Percentiles rank a stretch among this genome's conserved stretches.
Conservation (phyloP, 92 coral and sea anemone species). For the Meandrina meandrites region DNA sequence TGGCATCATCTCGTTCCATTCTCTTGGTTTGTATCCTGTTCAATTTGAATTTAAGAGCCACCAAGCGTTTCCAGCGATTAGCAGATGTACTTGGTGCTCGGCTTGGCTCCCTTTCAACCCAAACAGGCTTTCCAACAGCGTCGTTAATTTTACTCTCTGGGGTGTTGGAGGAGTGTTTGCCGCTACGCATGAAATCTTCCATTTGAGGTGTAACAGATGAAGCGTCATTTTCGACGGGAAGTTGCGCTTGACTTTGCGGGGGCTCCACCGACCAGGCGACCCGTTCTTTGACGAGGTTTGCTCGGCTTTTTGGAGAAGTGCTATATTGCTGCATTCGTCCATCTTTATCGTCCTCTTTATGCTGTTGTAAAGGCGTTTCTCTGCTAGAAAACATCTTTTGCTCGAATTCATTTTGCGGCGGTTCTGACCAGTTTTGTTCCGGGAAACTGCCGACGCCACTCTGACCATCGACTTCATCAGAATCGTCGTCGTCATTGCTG, state of each 20-base stretch:
- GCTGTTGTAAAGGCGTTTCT: background rate
- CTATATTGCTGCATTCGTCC: background rate
- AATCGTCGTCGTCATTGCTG: background rate
- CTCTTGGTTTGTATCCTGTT: background rate
- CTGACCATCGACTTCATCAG: background rate
- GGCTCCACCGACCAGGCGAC: background rate
- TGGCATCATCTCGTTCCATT: conserved; percentile 9
- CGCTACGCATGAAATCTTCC: background rate
- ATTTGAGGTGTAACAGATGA: background rate
- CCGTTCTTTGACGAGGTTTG: background rate
- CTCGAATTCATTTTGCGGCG: background rate
- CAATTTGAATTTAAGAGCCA: background rate
- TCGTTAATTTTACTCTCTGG: background rate
- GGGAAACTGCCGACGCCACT: background rate
- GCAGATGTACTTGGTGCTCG: background rate
- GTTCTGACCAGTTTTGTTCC: background rate
- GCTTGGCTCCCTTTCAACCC: background rate
- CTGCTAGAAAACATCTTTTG: background rate
- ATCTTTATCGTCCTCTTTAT: background rate
- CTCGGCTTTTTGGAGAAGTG: background rate
- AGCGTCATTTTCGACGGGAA: background rate
- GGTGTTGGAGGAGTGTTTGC: background rate
- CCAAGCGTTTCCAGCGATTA: conserved; percentile 23
- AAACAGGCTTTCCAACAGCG: background rate
- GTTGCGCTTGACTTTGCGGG: background rate